Evolutionary conservation across 2,888 invertebrate species (phyloP).

Genomic region (Lasioglossum pauxillum): DNA sequence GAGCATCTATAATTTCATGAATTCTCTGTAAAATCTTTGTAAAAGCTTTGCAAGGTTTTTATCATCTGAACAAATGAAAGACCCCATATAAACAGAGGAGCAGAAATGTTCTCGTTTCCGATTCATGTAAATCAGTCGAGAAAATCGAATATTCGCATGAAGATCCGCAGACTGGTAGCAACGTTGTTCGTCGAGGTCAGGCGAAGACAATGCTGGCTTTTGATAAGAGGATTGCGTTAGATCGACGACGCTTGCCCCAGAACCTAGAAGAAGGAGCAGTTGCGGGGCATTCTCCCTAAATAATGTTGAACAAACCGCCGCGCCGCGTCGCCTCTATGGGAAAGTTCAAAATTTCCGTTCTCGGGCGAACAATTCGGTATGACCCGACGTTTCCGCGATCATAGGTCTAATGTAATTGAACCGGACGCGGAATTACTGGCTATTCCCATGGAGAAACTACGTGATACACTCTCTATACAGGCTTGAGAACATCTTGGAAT

Average conservation of each 20-base stretch:
- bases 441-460: slow-evolving; percentile 8
- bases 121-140: not conserved
- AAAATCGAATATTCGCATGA: not conserved
- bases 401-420: slow-evolving; percentile 51
- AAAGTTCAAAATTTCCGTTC: not conserved
- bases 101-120: not conserved
- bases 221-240: not conserved
- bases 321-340: not conserved
- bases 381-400: slow-evolving; percentile 7
- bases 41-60: not conserved
- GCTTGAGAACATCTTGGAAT: slow-evolving; percentile 44
- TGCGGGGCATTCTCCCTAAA: not conserved
- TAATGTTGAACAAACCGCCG: not conserved
- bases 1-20: not conserved
- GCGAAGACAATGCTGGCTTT: not conserved
- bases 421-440: slow-evolving; percentile 16
- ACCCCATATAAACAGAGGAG: not conserved
- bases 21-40: not conserved
- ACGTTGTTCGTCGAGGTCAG: not conserved
- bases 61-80: not conserved
- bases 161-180: not conserved
- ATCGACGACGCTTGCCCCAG: not conserved
- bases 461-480: slow-evolving; percentile 23
- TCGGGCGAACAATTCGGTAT: not conserved
- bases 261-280: not conserved